Evolutionary conservation across 2,113 vertebrate species (phyloP).

Genomic region (Paralichthys olivaceus): DNA sequence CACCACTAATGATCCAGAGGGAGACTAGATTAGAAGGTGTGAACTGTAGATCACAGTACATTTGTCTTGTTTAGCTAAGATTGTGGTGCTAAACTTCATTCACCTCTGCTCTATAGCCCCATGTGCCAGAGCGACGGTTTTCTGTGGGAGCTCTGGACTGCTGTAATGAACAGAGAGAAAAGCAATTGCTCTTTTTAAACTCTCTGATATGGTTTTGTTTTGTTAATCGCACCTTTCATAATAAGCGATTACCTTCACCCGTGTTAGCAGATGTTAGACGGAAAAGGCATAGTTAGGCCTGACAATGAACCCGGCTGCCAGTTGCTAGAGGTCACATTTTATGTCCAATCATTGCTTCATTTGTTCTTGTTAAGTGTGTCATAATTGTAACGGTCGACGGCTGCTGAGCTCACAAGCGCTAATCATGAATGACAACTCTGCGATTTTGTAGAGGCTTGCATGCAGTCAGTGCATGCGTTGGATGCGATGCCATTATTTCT

Average conservation of each 20-base stretch:
- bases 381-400: constrained; percentile 43
- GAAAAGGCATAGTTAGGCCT: constrained; percentile 5
- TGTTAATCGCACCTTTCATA: constrained; percentile 6
- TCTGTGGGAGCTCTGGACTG: no score
- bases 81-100: constrained; percentile 39
- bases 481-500: constrained; percentile 58
- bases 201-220: not conserved
- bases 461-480: not conserved
- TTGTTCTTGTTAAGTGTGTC: constrained; percentile 59
- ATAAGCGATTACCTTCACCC: constrained; percentile 42
- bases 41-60: constrained; percentile 20
- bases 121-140: not conserved
- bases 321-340: constrained; percentile 50
- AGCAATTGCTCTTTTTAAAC: no score
- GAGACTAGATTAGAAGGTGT: constrained; percentile 11
- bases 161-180: no score
- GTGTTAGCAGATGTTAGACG: constrained; percentile 47
- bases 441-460: constrained; percentile 3
- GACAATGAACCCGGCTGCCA: not conserved
- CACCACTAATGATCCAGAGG: constrained; percentile 13
- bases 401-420: not conserved
- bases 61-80: constrained; percentile 59
- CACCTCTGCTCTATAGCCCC: constrained; percentile 23
- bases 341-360: constrained; percentile 60
- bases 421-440: constrained; percentile 53